Evolutionary conservation across 2,888 invertebrate species (phyloP).

Genomic region (Macaria notata): DNA sequence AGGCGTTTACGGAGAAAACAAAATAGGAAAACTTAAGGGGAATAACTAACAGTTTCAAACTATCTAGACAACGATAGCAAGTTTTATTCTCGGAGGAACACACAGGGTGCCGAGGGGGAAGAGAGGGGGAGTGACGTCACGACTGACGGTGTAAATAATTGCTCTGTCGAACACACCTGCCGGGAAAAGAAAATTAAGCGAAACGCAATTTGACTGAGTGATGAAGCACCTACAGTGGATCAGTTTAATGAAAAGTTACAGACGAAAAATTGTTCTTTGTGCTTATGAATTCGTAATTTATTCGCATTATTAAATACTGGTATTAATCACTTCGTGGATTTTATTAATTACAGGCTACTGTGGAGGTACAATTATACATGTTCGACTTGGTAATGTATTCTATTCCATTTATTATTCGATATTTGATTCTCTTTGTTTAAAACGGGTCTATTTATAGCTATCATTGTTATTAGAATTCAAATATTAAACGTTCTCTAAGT

Average conservation of each 20-base stretch:
- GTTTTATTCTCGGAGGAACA: constrained; percentile 57
- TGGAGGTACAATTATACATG: constrained; percentile 1
- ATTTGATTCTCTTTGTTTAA: no score
- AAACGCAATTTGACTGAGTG: constrained; percentile 82
- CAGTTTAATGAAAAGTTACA: constrained; percentile 78
- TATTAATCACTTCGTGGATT: constrained; percentile 24
- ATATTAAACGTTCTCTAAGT: no score
- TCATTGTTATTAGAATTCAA: no score
- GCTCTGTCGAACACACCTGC: constrained; percentile 82
- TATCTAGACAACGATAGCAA: constrained; percentile 63
- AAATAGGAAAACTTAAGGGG: constrained; percentile 52
- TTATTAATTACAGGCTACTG: constrained; percentile 9
- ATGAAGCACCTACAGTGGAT: constrained; percentile 78
- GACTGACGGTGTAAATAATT: constrained; percentile 80
- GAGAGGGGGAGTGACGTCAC: constrained; percentile 66
- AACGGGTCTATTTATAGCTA: no score
- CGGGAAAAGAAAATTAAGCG: constrained; percentile 81
- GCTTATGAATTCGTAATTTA: constrained; percentile 61
- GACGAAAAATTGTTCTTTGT: constrained; percentile 72
- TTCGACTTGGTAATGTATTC: no score
- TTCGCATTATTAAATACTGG: constrained; percentile 28
- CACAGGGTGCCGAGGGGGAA: constrained; percentile 37
- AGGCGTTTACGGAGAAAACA: constrained; percentile 45
- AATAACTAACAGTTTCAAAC: constrained; percentile 61
- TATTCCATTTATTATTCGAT: no score